Evolutionary conservation across 1,140 invertebrate genomes (phyloP), one percentile per base, ranked within the genome.

Genomic region (Macrotrachela quadricornifera): DNA sequence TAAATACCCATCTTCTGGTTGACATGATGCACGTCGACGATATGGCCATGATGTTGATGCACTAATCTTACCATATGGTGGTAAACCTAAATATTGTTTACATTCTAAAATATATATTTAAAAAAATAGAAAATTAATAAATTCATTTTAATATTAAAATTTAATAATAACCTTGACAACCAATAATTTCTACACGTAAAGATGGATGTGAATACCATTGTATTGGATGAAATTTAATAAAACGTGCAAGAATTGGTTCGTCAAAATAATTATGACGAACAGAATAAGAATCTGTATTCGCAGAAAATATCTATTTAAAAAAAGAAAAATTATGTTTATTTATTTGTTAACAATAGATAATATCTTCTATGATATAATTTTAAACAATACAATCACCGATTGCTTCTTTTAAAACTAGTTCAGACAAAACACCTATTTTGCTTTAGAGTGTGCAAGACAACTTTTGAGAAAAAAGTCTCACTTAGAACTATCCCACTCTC

Each of bases 141-240:
- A 16, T 4, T 21, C 9, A 6, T 1, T 18, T 4, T 36, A 12
- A 11, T 47, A 6, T 3, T n/a, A 39, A 18, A 15, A 46, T 3
- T 21, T 16, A 46, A 51, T 49, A 43, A 30, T 61, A 63, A 76
- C 74, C 66, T 67, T 76, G 75, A 60, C 75, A 76, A 16, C 75
- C 75, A 38, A 76, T 58, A 49, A 76, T 63, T 59, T 77, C 75
- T 0, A 76, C 64, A 21, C 75, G 58, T 61, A 76, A 68, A 57
- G 73, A 73, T 3, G 75, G 75, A 62, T 75, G 70, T 43, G 64
- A 59, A 57, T 72, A 61, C 73, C 74, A 77, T 46, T 69, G 62
- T 9, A 73, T 59, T 0, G 74, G 68, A 57, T 77, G 74, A 51
- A 77, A 63, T 46, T 74, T 70, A 17, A 76, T 66, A 59, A 73